A percentile compares a stretch with the other conserved stretches of the same genome.
Evolutionary conservation across 1,140 invertebrate species (phyloP).

Genomic region (Drosophila sproati): DNA sequence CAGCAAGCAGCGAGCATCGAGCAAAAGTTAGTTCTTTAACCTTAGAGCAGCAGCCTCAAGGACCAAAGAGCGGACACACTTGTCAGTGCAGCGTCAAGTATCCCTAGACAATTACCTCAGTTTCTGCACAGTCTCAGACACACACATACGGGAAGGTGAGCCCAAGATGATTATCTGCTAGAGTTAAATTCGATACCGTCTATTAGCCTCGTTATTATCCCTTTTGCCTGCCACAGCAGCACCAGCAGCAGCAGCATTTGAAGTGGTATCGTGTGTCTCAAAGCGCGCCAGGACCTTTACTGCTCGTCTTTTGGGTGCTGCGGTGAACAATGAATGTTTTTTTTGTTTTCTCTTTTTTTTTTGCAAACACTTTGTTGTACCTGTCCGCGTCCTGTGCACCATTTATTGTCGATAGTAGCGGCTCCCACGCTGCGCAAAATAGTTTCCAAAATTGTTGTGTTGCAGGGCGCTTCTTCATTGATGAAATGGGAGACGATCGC

Average conservation of each 20-base stretch:
- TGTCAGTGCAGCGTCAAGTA: constrained; percentile 73
- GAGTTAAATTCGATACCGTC: constrained; percentile 84
- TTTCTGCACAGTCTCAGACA: constrained; percentile 2
- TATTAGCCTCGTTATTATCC: constrained; percentile 84
- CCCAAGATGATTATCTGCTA: constrained; percentile 81
- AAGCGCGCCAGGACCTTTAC: constrained; percentile 53
- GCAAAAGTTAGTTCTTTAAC: constrained; percentile 58
- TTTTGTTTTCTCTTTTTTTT: constrained; percentile 2
- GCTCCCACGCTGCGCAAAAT: constrained; percentile 65
- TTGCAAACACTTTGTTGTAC: constrained; percentile 26
- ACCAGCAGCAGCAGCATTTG: constrained; percentile 54
- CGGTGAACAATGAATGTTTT: constrained; percentile 40
- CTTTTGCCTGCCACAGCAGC: constrained; percentile 37
- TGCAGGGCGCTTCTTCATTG: constrained; percentile 48
- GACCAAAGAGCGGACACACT: constrained; percentile 42
- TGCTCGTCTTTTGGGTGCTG: constrained; percentile 51
- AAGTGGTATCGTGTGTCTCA: constrained; percentile 80
- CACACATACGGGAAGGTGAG: constrained; percentile 16
- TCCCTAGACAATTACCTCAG: constrained; percentile 69
- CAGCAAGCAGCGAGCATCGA: not conserved
- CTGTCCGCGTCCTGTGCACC: constrained; percentile 30
- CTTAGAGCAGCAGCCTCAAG: constrained; percentile 40
- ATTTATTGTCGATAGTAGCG: constrained; percentile 29
- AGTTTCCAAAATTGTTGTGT: constrained; percentile 34
- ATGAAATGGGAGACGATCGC: constrained; percentile 67